Evolutionary conservation across 2,113 vertebrate species (phyloP), one percentile per base, ranked within the genome.

Genomic region (Panurus biarmicus): DNA sequence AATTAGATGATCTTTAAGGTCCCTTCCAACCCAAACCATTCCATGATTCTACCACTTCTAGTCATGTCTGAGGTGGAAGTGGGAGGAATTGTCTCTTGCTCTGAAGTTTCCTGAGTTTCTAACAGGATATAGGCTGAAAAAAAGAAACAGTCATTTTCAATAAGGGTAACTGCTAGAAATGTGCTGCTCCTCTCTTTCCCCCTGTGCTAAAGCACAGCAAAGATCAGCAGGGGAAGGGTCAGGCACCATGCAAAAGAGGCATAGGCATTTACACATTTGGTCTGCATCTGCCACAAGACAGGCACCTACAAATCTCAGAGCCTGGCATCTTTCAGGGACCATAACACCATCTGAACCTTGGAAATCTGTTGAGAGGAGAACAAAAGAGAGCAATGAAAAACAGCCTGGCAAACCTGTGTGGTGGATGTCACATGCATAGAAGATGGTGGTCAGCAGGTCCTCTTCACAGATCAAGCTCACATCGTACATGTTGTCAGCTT

Each of bases 401-500:
- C n/a, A 3, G 26, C 57, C 44, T 28, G 21, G 40, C 94, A 87
- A 94, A 99, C 98, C 99, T 98, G 97, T 97, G 36, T 89, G 97
- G n/a, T 98, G 97, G 14, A 95, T 85, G 90, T 99, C 98, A 56
- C 98, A 99, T 0, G 98, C 98, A 35, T 96, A 97, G 95, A 99
- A 99, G 81, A 99, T 98, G 9, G 98, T 97, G 29, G 98, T 98
- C 28, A 99, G 96, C 16, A 99, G 87, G 64, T 99, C 98, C 88
- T 99, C 98, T 48, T 99, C 98, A 45, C 97, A 98, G 89, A 98
- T 98, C 38, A 98, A 85, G 70, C 97, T 98, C 78, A 97, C 89
- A 12, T 98, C 97, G 2, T 94, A 56, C 45, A 83, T 70, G 4
- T 44, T 96, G 33, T 97, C 65, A 21, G 51, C 33, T 60, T 80